Evolutionary conservation across 2,113 vertebrate genomes (phyloP), one percentile per base, ranked within the genome.

Genomic region (Argyrosomus japonicus): DNA sequence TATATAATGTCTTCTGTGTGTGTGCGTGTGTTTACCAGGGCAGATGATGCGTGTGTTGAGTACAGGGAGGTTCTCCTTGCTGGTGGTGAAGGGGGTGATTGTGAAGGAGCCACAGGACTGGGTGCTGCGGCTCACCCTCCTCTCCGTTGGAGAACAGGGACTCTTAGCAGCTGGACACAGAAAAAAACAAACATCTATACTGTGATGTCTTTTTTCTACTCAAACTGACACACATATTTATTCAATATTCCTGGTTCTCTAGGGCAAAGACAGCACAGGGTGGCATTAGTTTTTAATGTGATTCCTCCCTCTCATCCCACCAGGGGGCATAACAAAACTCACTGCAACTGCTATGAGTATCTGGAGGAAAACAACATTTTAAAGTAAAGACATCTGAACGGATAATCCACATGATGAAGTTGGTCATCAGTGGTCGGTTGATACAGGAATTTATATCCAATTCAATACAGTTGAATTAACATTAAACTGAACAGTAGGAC

Each of bases 1-100:
- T 32, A 2, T 19, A 18, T 36, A 69, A 10, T 14, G 21, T 23
- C n/a, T 50, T 79, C 58, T 75, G 74, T 32, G 53, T 40, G 48
- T 73, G 68, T n/a, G 61, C 36, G 56, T 40, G 53, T 23, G 25
- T 40, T 40, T 96, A 99, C 98, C 98, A 69, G 98, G 98, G 86
- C 97, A 99, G 89, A 99, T 99, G 92, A 99, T 99, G 84, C 98
- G 96, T 0, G 98, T 99, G 93, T 99, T 99, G 89, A 99, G 96
- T 29, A 99, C 98, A 40, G 98, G 98, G 6, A 99, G 97, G 77
- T 97, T 99, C 88, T 99, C 98, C 88, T 98, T 99, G 95, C 95
- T 96, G 81, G 97, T 94, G 85, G 96, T 95, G 91, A 97, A 93
- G 19, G 95, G 89, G 25, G 96, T 94, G 82, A 96, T 96, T 90